Evolutionary conservation across 1,140 invertebrate species (phyloP).

Genomic region (Hycleus cichorii): DNA sequence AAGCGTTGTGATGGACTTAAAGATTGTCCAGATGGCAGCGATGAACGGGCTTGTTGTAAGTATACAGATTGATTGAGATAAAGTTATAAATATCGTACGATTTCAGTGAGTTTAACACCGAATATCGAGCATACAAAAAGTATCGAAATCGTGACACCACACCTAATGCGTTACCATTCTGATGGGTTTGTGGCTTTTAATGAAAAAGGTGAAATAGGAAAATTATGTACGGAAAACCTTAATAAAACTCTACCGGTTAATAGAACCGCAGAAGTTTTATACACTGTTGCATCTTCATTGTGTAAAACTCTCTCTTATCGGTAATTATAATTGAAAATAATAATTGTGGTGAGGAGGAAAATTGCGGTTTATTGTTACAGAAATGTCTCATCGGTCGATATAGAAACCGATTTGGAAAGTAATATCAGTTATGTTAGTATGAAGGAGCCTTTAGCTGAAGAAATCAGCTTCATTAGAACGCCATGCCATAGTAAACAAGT

Average conservation of each 20-base stretch:
- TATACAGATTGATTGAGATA: constrained; percentile 20
- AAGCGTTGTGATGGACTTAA: constrained; percentile 72
- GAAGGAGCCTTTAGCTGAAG: constrained; percentile 66
- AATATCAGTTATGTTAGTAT: constrained; percentile 61
- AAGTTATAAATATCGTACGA: constrained; percentile 4
- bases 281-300: constrained; percentile 65
- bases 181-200: constrained; percentile 76
- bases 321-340: constrained; percentile 44
- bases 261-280: constrained; percentile 48
- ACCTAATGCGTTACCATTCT: constrained; percentile 57
- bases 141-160: constrained; percentile 51
- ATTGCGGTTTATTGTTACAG: constrained; percentile 24
- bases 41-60: constrained; percentile 80
- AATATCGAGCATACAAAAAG: constrained; percentile 51
- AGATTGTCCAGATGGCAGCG: constrained; percentile 79
- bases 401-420: constrained; percentile 36
- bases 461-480: constrained; percentile 72
- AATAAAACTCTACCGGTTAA: constrained; percentile 47
- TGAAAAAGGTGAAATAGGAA: constrained; percentile 71
- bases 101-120: constrained; percentile 65
- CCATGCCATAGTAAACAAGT: constrained; percentile 70
- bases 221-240: constrained; percentile 70
- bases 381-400: constrained; percentile 32
- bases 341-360: background rate
- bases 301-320: constrained; percentile 68